A percentile compares a stretch with the other conserved stretches of the same genome.
Conservation (phyloP, 2,797 vertebrate genomes). For the Brachymystax lenok region DNA sequence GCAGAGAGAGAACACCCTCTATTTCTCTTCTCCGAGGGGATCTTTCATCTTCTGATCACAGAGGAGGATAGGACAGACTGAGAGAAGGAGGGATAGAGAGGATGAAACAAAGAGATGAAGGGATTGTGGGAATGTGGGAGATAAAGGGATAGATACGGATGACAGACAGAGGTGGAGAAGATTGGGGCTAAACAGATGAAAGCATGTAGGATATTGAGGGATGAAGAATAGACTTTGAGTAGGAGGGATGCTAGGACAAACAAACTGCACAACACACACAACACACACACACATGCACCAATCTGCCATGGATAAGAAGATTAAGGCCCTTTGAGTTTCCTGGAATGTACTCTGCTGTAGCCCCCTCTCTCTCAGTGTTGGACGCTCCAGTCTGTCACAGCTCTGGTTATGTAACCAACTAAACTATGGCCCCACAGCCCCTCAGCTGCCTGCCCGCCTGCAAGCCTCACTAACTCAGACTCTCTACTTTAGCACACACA, state of each 20-base stretch:
- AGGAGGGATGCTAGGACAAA: constrained; percentile 22
- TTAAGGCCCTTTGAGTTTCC: constrained; percentile 72
- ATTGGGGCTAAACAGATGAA: constrained; percentile 28
- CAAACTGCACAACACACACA: constrained; percentile 13
- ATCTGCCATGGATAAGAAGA: constrained; percentile 76
- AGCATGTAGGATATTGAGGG: constrained; percentile 30
- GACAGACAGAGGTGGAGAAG: constrained; percentile 26
- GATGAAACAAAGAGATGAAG: constrained; percentile 43
- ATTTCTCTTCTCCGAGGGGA: constrained; percentile 39
- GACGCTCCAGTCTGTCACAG: constrained; percentile 52
- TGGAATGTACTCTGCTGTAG: constrained; percentile 64
- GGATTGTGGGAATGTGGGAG: constrained; percentile 34
- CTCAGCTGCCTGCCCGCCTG: constrained; percentile 28
- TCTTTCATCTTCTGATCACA: constrained; percentile 62
- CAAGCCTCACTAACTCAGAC: constrained; percentile 19
- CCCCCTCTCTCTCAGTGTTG: constrained; percentile 22
- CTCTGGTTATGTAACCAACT: constrained; percentile 63
- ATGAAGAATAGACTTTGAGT: constrained; percentile 23
- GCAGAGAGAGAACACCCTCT: constrained; percentile 35
- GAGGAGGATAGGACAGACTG: constrained; percentile 46
- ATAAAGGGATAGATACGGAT: constrained; percentile 31
- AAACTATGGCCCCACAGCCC: constrained; percentile 31
- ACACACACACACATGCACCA: constrained; percentile 56
- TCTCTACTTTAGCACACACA: constrained; percentile 27
- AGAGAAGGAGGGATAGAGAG: constrained; percentile 57